phyloP scores from a whole-genome alignment of 2,888 invertebrate species.

The Bhutanitis thaidina region DNA sequence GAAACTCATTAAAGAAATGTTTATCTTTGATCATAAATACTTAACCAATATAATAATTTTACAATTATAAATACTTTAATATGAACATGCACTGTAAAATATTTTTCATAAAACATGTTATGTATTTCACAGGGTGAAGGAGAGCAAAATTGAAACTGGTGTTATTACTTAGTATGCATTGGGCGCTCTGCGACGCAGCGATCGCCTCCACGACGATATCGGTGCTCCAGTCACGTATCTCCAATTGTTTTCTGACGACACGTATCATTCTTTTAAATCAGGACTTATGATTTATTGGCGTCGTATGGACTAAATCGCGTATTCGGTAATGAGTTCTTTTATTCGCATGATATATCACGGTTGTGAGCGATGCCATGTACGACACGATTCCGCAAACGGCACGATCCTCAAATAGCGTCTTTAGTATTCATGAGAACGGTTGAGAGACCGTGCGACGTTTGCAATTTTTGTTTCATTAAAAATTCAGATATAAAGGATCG shows the following conservation, averaged over 20 bases:
- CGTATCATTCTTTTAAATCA: conserved; percentile 76
- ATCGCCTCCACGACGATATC: conserved; percentile 57
- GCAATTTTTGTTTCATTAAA: conserved; percentile 78
- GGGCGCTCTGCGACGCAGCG: conserved; percentile 59
- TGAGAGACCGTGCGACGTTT: conserved; percentile 70
- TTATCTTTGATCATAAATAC: no score
- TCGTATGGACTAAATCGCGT: conserved; percentile 41
- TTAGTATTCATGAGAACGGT: conserved; percentile 75
- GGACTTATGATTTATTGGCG: conserved; percentile 64
- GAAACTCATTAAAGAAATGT: no score
- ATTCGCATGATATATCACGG: conserved; percentile 57
- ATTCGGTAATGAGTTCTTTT: conserved; percentile 42
- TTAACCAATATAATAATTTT: no score
- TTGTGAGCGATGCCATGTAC: conserved; percentile 53
- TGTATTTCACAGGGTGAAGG: conserved; percentile 42
- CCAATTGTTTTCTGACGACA: conserved; percentile 79
- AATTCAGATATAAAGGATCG: conserved; percentile 73
- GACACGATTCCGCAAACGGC: conserved; percentile 64
- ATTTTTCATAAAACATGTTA: conserved; percentile 40
- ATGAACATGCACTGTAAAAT: background rate
- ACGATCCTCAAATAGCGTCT: conserved; percentile 71
- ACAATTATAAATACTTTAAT: no score
- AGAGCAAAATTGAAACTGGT: conserved; percentile 70
- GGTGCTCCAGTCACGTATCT: conserved; percentile 66
- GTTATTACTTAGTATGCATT: conserved; percentile 76